Evolutionary conservation across 2,113 vertebrate genomes (phyloP), one percentile per base, ranked within the genome.

Genomic region (Furnarius figulus): DNA sequence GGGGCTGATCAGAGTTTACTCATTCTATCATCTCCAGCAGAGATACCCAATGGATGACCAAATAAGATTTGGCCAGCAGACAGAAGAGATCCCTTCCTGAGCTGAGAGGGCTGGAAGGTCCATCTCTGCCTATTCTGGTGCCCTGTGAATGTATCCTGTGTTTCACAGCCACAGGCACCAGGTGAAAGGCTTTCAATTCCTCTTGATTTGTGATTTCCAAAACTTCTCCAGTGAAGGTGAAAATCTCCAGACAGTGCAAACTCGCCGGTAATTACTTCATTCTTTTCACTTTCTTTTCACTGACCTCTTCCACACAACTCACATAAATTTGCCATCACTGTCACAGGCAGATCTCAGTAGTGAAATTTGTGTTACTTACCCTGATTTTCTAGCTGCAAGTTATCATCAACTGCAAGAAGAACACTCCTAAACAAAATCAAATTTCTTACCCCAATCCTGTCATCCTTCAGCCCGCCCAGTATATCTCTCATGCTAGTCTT

Each of bases 71-170:
- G 61, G 82, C 39, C 81, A 85, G 37, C 13, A 67, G 70, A n/a
- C 5, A 35, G 63, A 53, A 75, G 47, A 73, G 40, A 47, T 27
- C 14, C 31, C 37, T 21, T 62, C 28, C 42, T n/a, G 5, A 20
- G 24, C 16, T 53, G 24, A 59, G 50, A 63, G 1, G 6, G 17
- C 56, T 59, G 42, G 56, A 63, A 82, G 22, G 12, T 16, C 12
- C 0, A 0, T 19, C 0, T 0, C 47, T 78, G 33, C 9, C 47
- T 50, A 14, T 39, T 14, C 58, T 46, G 4, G 0, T 42, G n/a
- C 46, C 81, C 14, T 58, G n/a, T 14, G 3, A 28, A 87, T 3
- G 20, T 4, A 23, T 23, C 33, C 74, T 14, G 23, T 40, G 23
- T 66, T 82, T 82, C 90, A 63, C 42, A 85, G 61, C 52, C 71